phyloP scores from a whole-genome alignment of 2,113 vertebrate species.

The Australoheros scitulus region DNA sequence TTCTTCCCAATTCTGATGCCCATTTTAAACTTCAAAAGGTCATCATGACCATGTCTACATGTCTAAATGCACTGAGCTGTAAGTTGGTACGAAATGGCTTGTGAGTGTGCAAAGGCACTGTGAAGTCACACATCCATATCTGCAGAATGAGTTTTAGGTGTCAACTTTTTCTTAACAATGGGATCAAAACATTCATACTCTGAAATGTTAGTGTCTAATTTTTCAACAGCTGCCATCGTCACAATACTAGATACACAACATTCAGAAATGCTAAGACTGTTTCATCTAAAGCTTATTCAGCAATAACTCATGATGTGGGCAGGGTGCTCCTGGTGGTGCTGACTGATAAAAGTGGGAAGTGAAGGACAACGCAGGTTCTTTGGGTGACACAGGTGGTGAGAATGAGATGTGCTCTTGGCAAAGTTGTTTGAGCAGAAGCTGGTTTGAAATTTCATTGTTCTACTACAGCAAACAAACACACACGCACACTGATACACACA shows the following conservation, averaged over 20 bases:
- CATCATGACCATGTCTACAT: no score
- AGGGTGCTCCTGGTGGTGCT: not conserved
- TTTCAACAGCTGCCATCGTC: not conserved
- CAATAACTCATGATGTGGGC: not conserved
- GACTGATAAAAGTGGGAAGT: not conserved
- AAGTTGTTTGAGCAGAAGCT: conserved; percentile 46
- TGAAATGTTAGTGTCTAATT: not conserved
- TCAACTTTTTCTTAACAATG: not conserved
- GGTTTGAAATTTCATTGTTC: conserved; percentile 65
- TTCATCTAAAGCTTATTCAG: not conserved
- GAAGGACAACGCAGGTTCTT: conserved; percentile 34
- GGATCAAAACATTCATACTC: not conserved
- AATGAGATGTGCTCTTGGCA: conserved; percentile 34
- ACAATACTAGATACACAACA: not conserved
- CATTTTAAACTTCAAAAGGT: no score
- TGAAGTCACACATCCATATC: no score
- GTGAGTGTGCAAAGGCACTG: no score
- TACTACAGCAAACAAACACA: conserved; percentile 37
- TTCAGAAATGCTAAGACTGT: not conserved
- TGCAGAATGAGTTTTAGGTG: not conserved
- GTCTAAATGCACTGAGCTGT: no score
- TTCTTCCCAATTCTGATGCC: no score
- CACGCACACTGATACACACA: not conserved
- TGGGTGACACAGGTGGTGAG: conserved; percentile 53
- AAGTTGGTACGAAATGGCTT: no score